Conservation (phyloP, 2,888 invertebrate species). For the Rhogogaster chlorosoma region DNA sequence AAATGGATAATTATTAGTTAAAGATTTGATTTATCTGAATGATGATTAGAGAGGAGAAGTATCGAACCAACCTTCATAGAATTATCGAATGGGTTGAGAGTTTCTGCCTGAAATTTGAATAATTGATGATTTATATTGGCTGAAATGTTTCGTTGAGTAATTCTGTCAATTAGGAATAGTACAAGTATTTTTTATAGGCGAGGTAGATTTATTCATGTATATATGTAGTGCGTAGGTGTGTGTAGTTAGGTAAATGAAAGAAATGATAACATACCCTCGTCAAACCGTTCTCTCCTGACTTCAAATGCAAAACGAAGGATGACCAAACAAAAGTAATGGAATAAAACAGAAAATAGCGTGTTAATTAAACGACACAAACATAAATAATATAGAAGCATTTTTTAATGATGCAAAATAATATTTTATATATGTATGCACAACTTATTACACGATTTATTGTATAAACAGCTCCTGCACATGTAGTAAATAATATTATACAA, state of each 20-base stretch:
- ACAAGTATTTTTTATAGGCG: constrained; percentile 1
- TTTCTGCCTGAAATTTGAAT: constrained; percentile 84
- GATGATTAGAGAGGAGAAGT: constrained; percentile 64
- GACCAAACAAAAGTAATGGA: constrained; percentile 69
- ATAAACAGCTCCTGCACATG: neutral
- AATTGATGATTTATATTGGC: neutral
- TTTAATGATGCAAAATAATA: constrained; percentile 30
- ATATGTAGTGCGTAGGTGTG: constrained; percentile 24
- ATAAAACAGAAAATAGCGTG: constrained; percentile 67
- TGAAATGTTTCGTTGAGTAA: neutral
- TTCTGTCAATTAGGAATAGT: constrained; percentile 50
- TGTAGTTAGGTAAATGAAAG: constrained; percentile 65
- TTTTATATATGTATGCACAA: neutral
- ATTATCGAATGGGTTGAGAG: constrained; percentile 92
- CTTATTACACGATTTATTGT: neutral
- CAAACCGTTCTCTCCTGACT: constrained; percentile 78
- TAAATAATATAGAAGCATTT: constrained; percentile 14
- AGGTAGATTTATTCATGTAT: constrained; percentile 36
- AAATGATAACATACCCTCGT: constrained; percentile 75
- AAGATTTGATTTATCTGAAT: constrained; percentile 55
- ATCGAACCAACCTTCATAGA: constrained; percentile 72
- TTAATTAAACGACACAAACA: constrained; percentile 63
- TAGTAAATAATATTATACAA: constrained; percentile 3
- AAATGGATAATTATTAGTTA: neutral
- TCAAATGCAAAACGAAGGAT: constrained; percentile 71